Evolutionary conservation across 1,140 invertebrate species (phyloP).

Genomic region (Coboldia fuscipes): DNA sequence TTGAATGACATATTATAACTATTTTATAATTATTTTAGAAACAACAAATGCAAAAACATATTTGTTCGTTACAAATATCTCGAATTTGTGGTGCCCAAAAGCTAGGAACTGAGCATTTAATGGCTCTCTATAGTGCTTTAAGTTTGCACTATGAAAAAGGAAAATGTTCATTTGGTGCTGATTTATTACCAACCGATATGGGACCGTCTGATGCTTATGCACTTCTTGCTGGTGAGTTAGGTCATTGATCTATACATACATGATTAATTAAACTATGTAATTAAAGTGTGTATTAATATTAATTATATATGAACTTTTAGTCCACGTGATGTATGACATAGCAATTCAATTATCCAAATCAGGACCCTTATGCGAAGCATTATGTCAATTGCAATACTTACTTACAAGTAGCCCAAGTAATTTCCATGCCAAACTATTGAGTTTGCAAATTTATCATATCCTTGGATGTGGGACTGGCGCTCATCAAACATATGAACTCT

Average conservation of each 20-base stretch:
- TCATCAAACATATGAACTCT: conserved; percentile 35
- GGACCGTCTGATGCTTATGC: conserved; percentile 53
- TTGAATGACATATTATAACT: neutral
- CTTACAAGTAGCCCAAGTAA: conserved; percentile 50
- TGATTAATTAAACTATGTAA: too few species aligned
- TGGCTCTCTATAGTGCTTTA: conserved; percentile 26
- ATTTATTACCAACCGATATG: conserved; percentile 32
- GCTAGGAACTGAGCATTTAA: conserved; percentile 22
- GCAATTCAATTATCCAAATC: conserved; percentile 30
- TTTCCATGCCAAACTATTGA: conserved; percentile 53
- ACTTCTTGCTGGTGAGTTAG: conserved; percentile 31
- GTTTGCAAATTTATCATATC: conserved; percentile 47
- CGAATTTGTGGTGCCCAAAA: conserved; percentile 41
- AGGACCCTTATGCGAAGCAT: conserved; percentile 34
- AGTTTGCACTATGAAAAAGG: conserved; percentile 29
- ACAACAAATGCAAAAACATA: conserved; percentile 49
- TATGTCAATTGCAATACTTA: conserved; percentile 45
- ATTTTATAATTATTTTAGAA: conserved; percentile 20
- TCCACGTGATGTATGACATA: conserved; percentile 53
- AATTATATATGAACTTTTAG: too few species aligned
- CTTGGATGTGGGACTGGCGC: conserved; percentile 48
- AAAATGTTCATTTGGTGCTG: conserved; percentile 19
- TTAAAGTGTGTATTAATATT: too few species aligned
- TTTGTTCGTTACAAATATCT: conserved; percentile 43
- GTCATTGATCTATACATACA: neutral